Conservation (phyloP, 2,113 vertebrate species). For the Vulpes vulpes region DNA sequence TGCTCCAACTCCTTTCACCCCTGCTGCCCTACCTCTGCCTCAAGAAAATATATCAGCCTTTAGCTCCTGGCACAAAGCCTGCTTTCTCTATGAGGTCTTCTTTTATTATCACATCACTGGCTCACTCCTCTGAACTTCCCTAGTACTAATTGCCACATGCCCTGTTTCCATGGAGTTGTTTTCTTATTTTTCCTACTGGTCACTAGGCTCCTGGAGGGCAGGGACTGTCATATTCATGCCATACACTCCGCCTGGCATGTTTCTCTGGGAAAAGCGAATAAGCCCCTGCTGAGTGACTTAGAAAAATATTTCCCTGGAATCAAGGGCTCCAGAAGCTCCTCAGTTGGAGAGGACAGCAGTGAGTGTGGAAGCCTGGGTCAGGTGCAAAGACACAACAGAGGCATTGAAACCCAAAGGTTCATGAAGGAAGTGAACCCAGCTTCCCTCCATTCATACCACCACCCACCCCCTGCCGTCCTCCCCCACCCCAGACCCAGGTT, state of each 20-base stretch:
- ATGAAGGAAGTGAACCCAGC: not conserved
- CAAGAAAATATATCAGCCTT: not conserved
- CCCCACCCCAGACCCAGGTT: not conserved
- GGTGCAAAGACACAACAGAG: not conserved
- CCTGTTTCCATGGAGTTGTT: not conserved
- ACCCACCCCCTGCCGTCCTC: not conserved
- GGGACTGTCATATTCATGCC: not conserved
- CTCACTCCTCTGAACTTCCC: constrained; percentile 34
- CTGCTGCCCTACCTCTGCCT: not conserved
- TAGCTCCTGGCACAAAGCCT: not conserved
- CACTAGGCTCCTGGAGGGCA: not conserved
- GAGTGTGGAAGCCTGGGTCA: not conserved
- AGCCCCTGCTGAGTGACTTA: not conserved
- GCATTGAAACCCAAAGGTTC: not conserved
- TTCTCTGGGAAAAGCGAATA: not conserved
- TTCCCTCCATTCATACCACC: not conserved
- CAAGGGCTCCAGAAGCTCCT: not conserved
- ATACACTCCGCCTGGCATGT: not conserved
- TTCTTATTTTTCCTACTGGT: not conserved
- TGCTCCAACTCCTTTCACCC: not conserved
- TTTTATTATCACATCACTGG: not conserved
- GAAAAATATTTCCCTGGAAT: not conserved
- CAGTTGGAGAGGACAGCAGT: not conserved
- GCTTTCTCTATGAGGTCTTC: constrained; percentile 21
- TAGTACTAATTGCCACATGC: not conserved